phyloP scores from a whole-genome alignment of 1,140 invertebrate species.

The Frieseomelitta varia region DNA sequence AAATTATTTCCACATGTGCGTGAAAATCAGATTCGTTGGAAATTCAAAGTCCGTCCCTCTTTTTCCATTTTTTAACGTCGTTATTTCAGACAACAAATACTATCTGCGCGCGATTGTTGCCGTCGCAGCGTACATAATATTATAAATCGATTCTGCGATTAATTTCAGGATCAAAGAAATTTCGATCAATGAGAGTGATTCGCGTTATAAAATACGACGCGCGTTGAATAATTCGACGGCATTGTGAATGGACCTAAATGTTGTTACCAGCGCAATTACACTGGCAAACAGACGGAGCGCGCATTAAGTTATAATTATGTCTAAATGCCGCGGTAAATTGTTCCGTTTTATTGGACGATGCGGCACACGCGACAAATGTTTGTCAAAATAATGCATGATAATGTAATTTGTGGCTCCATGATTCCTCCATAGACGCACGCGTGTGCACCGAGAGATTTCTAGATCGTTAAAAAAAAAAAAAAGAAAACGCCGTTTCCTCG shows the following conservation, averaged over 20 bases:
- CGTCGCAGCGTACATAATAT: too few relatives aligned
- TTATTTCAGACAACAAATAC: too few relatives aligned
- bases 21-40: too few relatives aligned
- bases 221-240: neutral
- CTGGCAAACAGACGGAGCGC: conserved; percentile 30
- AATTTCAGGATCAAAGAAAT: neutral
- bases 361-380: conserved; percentile 14
- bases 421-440: neutral
- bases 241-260: conserved; percentile 29
- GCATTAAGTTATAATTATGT: conserved; percentile 49
- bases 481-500: neutral
- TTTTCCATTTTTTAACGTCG: too few relatives aligned
- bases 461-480: neutral
- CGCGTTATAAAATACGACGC: neutral
- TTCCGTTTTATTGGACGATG: conserved; percentile 46
- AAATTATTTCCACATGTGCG: too few relatives aligned
- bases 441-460: neutral
- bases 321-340: conserved; percentile 44
- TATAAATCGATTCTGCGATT: conserved; percentile 26
- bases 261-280: conserved; percentile 39
- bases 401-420: neutral
- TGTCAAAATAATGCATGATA: conserved; percentile 32
- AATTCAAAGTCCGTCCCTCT: too few relatives aligned
- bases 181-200: neutral
- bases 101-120: too few relatives aligned